A percentile compares a stretch with the other conserved stretches of the same genome.
These are phyloP conservation scores for Brachyalestes nurse DNA, from an alignment of 2,797 vertebrate genomes.

Conservation along the genomic window DNA sequence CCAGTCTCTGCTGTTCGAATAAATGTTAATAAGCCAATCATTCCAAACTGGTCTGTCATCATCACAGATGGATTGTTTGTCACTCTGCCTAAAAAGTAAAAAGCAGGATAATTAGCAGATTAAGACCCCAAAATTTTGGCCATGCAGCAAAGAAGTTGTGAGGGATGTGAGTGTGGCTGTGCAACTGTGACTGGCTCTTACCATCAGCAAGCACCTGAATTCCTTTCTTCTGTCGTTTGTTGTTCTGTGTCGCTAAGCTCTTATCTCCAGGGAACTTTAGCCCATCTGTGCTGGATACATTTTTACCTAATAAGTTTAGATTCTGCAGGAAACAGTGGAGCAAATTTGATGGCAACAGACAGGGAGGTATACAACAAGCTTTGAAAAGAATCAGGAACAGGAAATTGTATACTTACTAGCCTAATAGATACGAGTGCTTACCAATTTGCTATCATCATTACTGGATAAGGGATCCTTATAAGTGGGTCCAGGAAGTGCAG, in stretches of 20 bases:
- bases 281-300: constrained; percentile 91
- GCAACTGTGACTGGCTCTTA: constrained; percentile 63
- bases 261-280: constrained; percentile 99
- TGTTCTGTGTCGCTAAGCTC: constrained; percentile 92
- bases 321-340: constrained; percentile 75
- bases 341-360: constrained; percentile 41
- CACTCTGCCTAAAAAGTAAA: constrained; percentile 86
- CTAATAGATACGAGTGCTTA: neutral
- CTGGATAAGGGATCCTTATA: constrained; percentile 96
- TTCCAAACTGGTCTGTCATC: constrained; percentile 99
- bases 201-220: constrained; percentile 99
- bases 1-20: constrained; percentile 99
- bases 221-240: constrained; percentile 99
- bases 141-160: constrained; percentile 44
- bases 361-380: neutral
- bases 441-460: constrained; percentile 96
- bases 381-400: neutral
- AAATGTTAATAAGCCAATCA: constrained; percentile 98
- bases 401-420: neutral
- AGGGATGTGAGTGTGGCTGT: neutral
- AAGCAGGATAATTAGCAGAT: neutral
- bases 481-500: constrained; percentile 96
- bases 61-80: constrained; percentile 99
- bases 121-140: neutral
- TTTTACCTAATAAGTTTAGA: constrained; percentile 95